These are phyloP conservation scores for Rhea americana DNA, from an alignment of 2,113 vertebrate species.

Conservation along the genomic window DNA sequence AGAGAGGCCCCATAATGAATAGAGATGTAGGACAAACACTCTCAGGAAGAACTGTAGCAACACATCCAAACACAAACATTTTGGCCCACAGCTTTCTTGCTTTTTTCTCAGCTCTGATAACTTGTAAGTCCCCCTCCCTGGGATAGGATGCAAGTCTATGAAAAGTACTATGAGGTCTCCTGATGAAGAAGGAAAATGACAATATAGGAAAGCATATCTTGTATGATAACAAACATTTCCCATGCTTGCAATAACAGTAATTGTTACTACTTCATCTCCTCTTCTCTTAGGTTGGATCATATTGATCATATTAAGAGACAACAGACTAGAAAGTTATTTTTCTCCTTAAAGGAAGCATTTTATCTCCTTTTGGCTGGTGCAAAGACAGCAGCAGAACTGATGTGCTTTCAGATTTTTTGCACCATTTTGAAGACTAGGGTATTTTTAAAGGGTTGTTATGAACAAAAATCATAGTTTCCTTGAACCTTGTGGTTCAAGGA, in stretches of 20 bases:
- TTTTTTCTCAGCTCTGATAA: not conserved
- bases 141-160: not conserved
- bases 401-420: not conserved
- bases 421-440: not conserved
- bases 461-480: not conserved
- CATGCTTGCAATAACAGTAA: not conserved
- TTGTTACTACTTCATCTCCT: not conserved
- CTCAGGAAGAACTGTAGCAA: not conserved
- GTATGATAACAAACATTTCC: not conserved
- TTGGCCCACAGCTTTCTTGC: not conserved
- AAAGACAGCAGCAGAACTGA: not conserved
- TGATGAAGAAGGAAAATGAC: not conserved
- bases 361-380: not conserved
- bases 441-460: not conserved
- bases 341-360: not conserved
- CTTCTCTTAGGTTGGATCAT: not conserved
- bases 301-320: not conserved
- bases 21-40: conserved; percentile 25
- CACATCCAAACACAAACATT: conserved; percentile 4
- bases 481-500: not conserved
- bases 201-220: not conserved
- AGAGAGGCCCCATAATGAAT: not conserved
- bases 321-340: not conserved
- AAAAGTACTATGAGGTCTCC: not conserved
- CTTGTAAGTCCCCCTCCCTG: not conserved